A percentile compares a stretch with the other conserved stretches of the same genome.
These are phyloP conservation scores for Eurois occulta DNA, from an alignment of 2,888 invertebrate species.

Conservation along the genomic window DNA sequence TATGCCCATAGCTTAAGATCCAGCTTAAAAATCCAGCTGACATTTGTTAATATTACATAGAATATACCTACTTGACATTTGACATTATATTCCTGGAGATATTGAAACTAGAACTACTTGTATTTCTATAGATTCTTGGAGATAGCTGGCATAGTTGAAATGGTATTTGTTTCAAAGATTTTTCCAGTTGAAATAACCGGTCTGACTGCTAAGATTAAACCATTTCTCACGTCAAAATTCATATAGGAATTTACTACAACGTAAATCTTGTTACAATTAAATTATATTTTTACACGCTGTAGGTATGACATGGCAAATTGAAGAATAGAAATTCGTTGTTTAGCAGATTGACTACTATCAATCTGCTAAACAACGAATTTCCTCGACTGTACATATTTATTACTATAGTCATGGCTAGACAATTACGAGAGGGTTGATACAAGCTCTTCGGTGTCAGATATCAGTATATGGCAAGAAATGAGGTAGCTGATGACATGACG, in stretches of 20 bases:
- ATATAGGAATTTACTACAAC: neutral
- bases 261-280: neutral
- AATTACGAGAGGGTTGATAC: neutral
- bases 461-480: too few relatives aligned
- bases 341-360: too few relatives aligned
- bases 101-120: constrained; percentile 36
- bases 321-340: too few relatives aligned
- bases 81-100: constrained; percentile 25
- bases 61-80: neutral
- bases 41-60: neutral
- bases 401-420: neutral
- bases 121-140: constrained; percentile 12
- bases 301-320: neutral
- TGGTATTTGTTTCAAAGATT: constrained; percentile 15
- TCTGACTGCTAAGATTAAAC: neutral
- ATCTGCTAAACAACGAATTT: neutral
- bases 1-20: constrained; percentile 3
- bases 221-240: neutral
- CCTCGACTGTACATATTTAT: neutral
- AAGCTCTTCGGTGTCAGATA: neutral
- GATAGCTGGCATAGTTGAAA: neutral
- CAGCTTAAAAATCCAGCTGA: neutral
- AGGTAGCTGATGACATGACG: too few relatives aligned
- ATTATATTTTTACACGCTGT: neutral
- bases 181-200: neutral